Evolutionary conservation across 2,113 vertebrate genomes (phyloP), one percentile per base, ranked within the genome.

Genomic region (Boleophthalmus pectinirostris): DNA sequence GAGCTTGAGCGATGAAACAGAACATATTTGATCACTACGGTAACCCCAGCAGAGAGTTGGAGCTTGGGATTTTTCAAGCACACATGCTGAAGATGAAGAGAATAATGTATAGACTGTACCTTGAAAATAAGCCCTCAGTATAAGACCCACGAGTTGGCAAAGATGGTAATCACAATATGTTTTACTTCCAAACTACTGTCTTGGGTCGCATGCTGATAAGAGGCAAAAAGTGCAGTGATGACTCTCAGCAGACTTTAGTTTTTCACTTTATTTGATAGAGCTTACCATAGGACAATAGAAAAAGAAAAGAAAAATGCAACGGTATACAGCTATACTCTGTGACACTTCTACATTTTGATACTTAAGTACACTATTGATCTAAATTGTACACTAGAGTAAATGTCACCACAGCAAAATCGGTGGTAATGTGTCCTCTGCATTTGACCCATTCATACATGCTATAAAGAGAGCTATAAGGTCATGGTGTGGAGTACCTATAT

Each of bases 41-140:
- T 79, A 43, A 69, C 75, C 1, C 20, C 66, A 23, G 64, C 7
- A 51, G 67, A 71, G 33, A 66, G 24, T 71, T 56, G 35, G 45
- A 68, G 58, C 54, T 23, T 73, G 47, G 53, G 43, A 29, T 25
- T 49, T 69, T 24, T 35, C 58, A 21, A 21, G 20, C 58, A 67
- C 15, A 53, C 63, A 45, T 57, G 73, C 56, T 38, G 63, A 61
- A 78, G 58, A 83, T 45, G 60, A 80, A 87, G 69, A 85, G 82
- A 83, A 85, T 87, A 79, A 85, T 87, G 82, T 72, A 90, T 79
- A 80, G 49, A 49, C 75, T 79, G 82, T 84, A 81, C 74, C 74
- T 79, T 70, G 72, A 85, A 86, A 85, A 85, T 68, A 80, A 73
- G 69, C 66, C 61, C 43, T 56, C 14, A 79, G 81, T n/a, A 2